Evolutionary conservation across 2,888 invertebrate genomes (phyloP), one percentile per base, ranked within the genome.

Genomic region (Pelosia muscerda): DNA sequence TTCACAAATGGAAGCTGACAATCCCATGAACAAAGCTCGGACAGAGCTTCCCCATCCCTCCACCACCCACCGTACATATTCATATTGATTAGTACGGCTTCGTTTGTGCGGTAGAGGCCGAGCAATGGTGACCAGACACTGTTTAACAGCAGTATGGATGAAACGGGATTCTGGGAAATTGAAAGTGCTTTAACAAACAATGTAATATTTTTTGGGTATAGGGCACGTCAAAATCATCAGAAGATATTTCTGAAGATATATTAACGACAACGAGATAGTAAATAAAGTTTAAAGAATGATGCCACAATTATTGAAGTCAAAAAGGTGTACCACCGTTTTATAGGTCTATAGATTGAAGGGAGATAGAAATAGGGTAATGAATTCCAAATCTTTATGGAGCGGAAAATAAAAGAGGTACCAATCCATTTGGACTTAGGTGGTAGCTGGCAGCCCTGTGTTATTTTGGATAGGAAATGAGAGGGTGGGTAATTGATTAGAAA

Each of bases 31-130:
- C 53, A 58, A 34, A 31, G 49, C 58, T 54, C 15, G 34, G n/a
- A 49, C 56, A 62, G 56, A 53, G 54, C 31, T 26, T 13, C 2
- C 19, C 49, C 49, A 5, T 6, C n/a, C 49, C n/a, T 3, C n/a
- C 49, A 0, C 19, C 49, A 19, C 49, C 49, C n/a, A 49, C 42
- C 22, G 59, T 25, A 65, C 60, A 54, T 55, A 66, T 57, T 60
- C 66, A 26, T 61, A 61, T 60, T 66, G 60, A 66, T 66, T 66
- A 28, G 15, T 56, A 23, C 34, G 22, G 59, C 1, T 61, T 57
- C 23, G 65, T 65, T 25, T 58, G 23, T 58, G 15, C 25, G 23
- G 9, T 15, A 58, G 2, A 22, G 31, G 23, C n/a, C 25, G 34
- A 15, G 2, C 23, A 34, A 59, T 59, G 53, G 22, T 9, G 28